phyloP scores from a whole-genome alignment of 2,888 invertebrate genomes.

The Nephrotoma appendiculata region DNA sequence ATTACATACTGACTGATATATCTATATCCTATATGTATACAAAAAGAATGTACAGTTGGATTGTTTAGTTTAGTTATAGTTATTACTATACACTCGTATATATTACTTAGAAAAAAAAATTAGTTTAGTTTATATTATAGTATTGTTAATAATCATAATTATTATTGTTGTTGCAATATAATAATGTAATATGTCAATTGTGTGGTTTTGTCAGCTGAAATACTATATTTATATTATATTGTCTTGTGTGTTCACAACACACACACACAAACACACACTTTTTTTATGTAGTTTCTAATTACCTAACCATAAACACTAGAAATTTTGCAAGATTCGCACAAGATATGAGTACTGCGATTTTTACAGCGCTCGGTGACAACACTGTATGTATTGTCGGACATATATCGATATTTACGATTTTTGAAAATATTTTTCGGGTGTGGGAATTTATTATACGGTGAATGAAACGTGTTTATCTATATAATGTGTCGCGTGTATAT shows the following conservation, averaged over 20 bases:
- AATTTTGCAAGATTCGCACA: neutral
- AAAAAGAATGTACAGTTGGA: neutral
- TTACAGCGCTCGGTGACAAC: neutral
- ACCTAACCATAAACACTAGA: neutral
- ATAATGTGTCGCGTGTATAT: neutral
- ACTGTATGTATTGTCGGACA: neutral
- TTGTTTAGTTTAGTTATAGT: neutral
- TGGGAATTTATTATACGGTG: neutral
- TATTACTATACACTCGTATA: neutral
- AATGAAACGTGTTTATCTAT: neutral
- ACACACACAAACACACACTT: neutral
- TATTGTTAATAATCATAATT: neutral
- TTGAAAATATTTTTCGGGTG: neutral
- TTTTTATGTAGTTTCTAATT: neutral
- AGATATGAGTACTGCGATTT: neutral
- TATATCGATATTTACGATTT: neutral
- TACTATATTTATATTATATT: neutral
- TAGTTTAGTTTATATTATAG: neutral
- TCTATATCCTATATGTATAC: neutral
- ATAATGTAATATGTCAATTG: neutral
- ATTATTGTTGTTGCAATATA: neutral
- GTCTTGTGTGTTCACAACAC: neutral
- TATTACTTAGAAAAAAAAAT: neutral
- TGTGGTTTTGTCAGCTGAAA: neutral
- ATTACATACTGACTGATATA: neutral